Evolutionary conservation across 2,797 vertebrate species (phyloP), one percentile per base, ranked within the genome.

Genomic region (Amblyopsis hoosieri): DNA sequence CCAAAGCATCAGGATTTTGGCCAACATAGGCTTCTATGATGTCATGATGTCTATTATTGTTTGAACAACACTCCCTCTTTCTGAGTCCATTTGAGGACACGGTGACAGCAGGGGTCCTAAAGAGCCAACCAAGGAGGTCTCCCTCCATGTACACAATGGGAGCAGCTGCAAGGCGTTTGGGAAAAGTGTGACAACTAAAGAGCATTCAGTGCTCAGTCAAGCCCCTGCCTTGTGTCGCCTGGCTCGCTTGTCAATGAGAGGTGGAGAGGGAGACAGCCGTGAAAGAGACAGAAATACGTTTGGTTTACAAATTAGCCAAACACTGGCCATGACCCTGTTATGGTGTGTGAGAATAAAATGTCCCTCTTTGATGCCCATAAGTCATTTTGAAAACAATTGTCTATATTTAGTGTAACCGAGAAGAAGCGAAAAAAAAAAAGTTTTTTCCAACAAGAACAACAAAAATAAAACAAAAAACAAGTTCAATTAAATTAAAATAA

Each of bases 111-210:
- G 91, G 89, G 87, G 90, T 89, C 81, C 62, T 55, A 79, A 76
- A 90, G 84, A 82, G 85, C 77, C 67, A 71, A 69, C 79, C 47
- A 62, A 81, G 81, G 71, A 84, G 75, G 80, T 75, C 75, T 76
- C 87, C 80, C 69, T 85, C 76, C 31, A 31, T 0, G 10, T 73
- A 72, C 76, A 92, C 91, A 94, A 94, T 90, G 84, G 90, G 78
- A 87, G 90, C 93, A 94, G 92, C 92, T 94, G 93, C 92, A 86
- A 92, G 88, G 91, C 92, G 92, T 92, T 93, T 93, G 93, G 90
- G 93, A 93, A 93, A 93, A 92, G 89, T 90, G 90, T 79, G 88
- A 92, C 86, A 75, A 87, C 85, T 84, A 90, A 89, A 90, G 90
- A 75, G 75, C 85, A 79, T 90, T 92, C 83, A 83, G 67, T 64